Percentiles rank a stretch among this genome's conserved stretches.
These are phyloP conservation scores for Trichoplusia ni DNA, from an alignment of 1,140 invertebrate species.

Conservation along the genomic window DNA sequence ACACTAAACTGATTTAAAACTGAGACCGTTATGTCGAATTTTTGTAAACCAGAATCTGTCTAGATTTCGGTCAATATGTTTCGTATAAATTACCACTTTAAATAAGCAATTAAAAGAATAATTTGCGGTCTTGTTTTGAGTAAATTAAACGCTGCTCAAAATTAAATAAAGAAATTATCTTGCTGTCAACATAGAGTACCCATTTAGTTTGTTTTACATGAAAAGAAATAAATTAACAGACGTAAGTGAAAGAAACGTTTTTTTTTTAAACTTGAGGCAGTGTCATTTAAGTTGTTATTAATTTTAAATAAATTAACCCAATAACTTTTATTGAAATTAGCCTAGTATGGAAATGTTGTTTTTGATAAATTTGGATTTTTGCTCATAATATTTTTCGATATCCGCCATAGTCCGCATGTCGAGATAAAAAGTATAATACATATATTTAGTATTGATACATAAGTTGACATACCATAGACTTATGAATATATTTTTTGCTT, in stretches of 20 bases:
- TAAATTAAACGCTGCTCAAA: not conserved
- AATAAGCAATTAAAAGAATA: constrained; percentile 2
- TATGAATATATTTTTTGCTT: not conserved
- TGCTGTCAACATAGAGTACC: too few relatives aligned
- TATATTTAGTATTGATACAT: not conserved
- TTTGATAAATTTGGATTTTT: too few relatives aligned
- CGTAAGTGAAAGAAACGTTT: not conserved
- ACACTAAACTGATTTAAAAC: constrained; percentile 6
- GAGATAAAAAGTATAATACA: too few relatives aligned
- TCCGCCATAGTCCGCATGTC: too few relatives aligned
- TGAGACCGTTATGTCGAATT: not conserved
- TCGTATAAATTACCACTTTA: not conserved
- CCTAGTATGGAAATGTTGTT: too few relatives aligned
- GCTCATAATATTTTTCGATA: too few relatives aligned
- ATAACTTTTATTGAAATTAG: too few relatives aligned
- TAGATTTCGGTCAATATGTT: not conserved
- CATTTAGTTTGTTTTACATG: too few relatives aligned
- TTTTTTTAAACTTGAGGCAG: not conserved
- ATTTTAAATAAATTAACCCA: constrained; percentile 21
- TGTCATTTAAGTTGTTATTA: not conserved
- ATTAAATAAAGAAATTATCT: too few relatives aligned
- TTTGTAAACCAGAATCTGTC: not conserved
- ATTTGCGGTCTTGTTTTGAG: not conserved
- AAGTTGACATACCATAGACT: not conserved
- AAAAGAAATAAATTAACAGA: not conserved